Evolutionary conservation across 2,113 vertebrate genomes (phyloP).

Genomic region (Ceyx margarethae): DNA sequence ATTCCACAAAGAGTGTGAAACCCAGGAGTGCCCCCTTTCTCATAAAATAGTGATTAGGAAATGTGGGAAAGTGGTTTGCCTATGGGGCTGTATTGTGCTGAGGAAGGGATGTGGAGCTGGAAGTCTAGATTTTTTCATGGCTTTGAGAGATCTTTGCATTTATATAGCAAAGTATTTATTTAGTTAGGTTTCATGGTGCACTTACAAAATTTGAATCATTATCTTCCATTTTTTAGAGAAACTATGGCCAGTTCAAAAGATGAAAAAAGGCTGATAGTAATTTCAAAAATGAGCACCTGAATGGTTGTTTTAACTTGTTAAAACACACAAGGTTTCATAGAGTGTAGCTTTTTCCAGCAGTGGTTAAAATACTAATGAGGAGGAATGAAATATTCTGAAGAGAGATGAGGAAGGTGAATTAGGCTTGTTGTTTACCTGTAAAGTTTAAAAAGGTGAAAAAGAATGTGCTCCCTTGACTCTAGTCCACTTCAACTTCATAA

Average conservation of each 20-base stretch:
- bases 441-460: constrained; percentile 1
- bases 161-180: not conserved
- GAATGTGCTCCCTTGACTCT: not conserved
- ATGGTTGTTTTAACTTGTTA: not conserved
- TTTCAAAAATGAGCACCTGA: not conserved
- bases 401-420: not conserved
- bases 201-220: not conserved
- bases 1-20: not conserved
- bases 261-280: not conserved
- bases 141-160: not conserved
- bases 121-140: not conserved
- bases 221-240: not conserved
- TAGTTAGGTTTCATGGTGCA: not conserved
- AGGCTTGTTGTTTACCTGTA: not conserved
- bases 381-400: not conserved
- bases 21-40: not conserved
- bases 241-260: not conserved
- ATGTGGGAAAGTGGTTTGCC: not conserved
- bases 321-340: not conserved
- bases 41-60: not conserved
- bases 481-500: not conserved
- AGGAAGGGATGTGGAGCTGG: not conserved
- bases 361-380: not conserved
- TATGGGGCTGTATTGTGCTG: not conserved
- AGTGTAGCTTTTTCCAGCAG: not conserved